Evolutionary conservation across 2,113 vertebrate species (phyloP).

Genomic region (Pholis gunnellus): DNA sequence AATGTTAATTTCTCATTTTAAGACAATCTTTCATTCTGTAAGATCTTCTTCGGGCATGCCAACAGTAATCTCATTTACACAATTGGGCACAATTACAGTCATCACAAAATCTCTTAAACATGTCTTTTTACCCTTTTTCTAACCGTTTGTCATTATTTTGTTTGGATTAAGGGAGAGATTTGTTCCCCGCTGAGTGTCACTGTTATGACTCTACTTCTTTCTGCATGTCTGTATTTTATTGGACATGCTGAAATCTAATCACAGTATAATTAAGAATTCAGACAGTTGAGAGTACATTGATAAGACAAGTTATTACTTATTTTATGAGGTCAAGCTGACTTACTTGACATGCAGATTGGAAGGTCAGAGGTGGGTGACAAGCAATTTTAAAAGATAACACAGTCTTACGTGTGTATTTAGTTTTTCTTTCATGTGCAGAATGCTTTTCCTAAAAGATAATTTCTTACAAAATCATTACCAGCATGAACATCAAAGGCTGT

Average conservation of each 20-base stretch:
- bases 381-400: background rate
- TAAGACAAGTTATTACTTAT: background rate
- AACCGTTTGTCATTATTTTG: background rate
- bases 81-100: background rate
- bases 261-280: background rate
- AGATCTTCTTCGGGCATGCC: background rate
- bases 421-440: background rate
- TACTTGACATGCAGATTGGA: background rate
- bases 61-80: constrained; percentile 2
- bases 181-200: background rate
- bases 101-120: background rate
- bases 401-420: background rate
- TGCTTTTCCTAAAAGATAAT: background rate
- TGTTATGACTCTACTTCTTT: background rate
- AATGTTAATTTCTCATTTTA: background rate
- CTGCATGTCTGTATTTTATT: background rate
- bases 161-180: background rate
- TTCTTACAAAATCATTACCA: background rate
- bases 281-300: background rate
- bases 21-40: background rate
- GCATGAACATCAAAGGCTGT: background rate
- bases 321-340: background rate
- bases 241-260: background rate
- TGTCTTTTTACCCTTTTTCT: background rate
- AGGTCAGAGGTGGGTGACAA: background rate